phyloP scores from a whole-genome alignment of 2,888 invertebrate species.

The Azorinus chamasolen region DNA sequence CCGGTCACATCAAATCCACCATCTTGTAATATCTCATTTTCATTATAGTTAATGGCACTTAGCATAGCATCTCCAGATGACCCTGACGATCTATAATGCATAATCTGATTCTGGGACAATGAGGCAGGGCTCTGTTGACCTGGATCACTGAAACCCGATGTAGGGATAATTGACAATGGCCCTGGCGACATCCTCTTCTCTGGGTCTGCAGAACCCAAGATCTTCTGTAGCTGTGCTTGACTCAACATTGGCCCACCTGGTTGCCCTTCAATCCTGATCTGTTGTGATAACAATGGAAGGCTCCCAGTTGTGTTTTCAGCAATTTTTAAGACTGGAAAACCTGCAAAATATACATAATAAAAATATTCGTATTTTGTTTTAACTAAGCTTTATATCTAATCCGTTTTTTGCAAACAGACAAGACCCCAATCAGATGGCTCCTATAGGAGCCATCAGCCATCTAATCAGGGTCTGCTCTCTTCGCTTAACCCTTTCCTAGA shows the following conservation, averaged over 20 bases:
- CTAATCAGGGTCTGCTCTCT: too few species aligned
- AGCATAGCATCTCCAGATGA: slow-evolving; percentile 85
- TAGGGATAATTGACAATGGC: slow-evolving; percentile 56
- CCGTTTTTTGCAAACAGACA: too few species aligned
- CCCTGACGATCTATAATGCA: slow-evolving; percentile 79
- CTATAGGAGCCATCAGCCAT: too few species aligned
- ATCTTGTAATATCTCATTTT: slow-evolving; percentile 84
- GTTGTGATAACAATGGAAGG: slow-evolving; percentile 48
- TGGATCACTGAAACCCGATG: slow-evolving; percentile 69
- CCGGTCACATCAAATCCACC: slow-evolving; percentile 84
- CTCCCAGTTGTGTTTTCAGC: slow-evolving; percentile 41
- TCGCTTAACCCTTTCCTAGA: too few species aligned
- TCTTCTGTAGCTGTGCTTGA: slow-evolving; percentile 61
- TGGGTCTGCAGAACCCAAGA: slow-evolving; percentile 45
- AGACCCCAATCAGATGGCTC: too few species aligned
- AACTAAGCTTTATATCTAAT: too few species aligned
- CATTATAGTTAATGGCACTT: slow-evolving; percentile 86
- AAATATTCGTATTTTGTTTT: too few species aligned
- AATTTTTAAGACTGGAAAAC: slow-evolving; percentile 54
- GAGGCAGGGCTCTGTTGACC: slow-evolving; percentile 83
- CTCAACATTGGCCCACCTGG: slow-evolving; percentile 59
- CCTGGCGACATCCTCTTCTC: slow-evolving; percentile 58
- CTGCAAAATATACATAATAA: slow-evolving; percentile 36
- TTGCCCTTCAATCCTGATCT: slow-evolving; percentile 59
- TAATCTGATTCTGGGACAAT: slow-evolving; percentile 70